Evolutionary conservation across 1,140 invertebrate species (phyloP), one percentile per base, ranked within the genome.

Genomic region (Drosophila novamexicana): DNA sequence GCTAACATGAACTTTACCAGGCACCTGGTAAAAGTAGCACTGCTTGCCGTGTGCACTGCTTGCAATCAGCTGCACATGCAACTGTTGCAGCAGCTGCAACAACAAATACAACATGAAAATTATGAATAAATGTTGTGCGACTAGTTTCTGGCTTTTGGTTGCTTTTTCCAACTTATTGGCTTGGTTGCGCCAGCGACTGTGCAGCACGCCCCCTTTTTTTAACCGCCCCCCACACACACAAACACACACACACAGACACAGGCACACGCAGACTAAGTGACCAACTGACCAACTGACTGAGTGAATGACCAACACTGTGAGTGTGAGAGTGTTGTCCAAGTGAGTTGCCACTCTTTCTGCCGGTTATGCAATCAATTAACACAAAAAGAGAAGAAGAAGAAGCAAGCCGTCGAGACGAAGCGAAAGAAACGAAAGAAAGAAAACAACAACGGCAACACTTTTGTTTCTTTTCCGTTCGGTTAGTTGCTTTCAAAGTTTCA

Each of bases 351-450:
- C 66, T 69, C 71, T 74, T 62, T 76, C 57, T 62, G 84, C 40
- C 45, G 61, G 77, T 88, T 88, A 88, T 88, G 84, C 77, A 88
- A 88, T 89, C 80, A 88, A 88, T 88, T 88, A 88, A 88, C 84
- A 89, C 79, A 65, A 75, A 88, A 82, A 54, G 12, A 49, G 39
- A 52, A 63, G 44, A 58, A 64, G 56, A 63, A 70, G 32, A 50
- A 40, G 29, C 5, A 29, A 29, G 4, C 4, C 22, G 22, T 29
- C 22, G 4, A 29, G 22, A 29, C 22, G 22, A 29, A 29, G 22
- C 22, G 22, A 29, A 29, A 18, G 18, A 18, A 29, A 29, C 22
- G 22, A 37, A 58, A 61, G 57, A 63, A 70, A 37, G 45, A 40
- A 40, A 34, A 9, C 56, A 64, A 63, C 62, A 64, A 61, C 54